Percentiles rank a stretch among this genome's conserved stretches.
Conservation (phyloP, 2,113 vertebrate species). For the Cyanoderma ruficeps region DNA sequence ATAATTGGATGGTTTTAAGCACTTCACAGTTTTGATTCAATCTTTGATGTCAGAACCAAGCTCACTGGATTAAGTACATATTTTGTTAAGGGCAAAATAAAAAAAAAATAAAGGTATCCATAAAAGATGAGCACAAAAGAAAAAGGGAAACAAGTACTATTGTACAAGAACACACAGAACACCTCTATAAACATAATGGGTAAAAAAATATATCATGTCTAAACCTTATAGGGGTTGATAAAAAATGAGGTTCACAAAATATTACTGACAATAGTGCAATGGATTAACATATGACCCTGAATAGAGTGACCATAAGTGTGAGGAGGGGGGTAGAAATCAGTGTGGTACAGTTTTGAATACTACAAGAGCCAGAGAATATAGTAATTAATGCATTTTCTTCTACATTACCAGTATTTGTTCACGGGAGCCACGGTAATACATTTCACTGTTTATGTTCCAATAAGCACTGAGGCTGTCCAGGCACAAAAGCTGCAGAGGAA, state of each 20-base stretch:
- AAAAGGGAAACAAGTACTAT: neutral
- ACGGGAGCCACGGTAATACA: constrained; percentile 81
- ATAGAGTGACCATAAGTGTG: neutral
- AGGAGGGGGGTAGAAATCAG: neutral
- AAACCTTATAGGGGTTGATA: neutral
- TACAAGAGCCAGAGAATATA: neutral
- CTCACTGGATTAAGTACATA: neutral
- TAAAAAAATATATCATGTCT: neutral
- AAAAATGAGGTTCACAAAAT: neutral
- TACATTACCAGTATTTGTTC: constrained; percentile 88
- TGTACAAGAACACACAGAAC: neutral
- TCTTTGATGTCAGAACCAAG: neutral
- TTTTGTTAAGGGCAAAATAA: neutral
- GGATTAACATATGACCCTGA: neutral
- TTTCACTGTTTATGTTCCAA: constrained; percentile 87
- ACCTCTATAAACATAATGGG: neutral
- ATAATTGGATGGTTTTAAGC: neutral
- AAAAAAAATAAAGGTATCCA: neutral
- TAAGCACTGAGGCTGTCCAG: constrained; percentile 91
- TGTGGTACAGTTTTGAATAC: neutral
- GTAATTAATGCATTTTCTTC: neutral
- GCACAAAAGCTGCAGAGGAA: constrained; percentile 80
- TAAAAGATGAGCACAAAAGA: neutral
- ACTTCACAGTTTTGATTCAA: neutral
- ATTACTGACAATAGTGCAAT: neutral